These are phyloP conservation scores for Littorina saxatilis DNA, from an alignment of 1,140 invertebrate species.

Conservation along the genomic window DNA sequence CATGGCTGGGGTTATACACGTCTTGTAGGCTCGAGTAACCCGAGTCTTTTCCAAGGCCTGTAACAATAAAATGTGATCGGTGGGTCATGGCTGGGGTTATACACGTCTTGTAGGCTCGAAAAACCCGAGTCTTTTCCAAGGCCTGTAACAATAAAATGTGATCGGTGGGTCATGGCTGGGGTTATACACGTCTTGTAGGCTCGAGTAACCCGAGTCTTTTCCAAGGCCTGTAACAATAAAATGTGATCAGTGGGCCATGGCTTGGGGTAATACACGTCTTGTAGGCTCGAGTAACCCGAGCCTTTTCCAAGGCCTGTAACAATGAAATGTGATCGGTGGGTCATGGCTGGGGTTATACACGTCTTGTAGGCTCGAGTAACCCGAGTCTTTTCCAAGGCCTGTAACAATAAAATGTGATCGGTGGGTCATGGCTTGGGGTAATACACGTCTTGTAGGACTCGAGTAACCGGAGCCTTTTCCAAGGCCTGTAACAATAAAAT, in stretches of 20 bases:
- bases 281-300: constrained; percentile 94
- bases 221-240: constrained; percentile 87
- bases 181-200: constrained; percentile 95
- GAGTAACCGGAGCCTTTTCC: constrained; percentile 96
- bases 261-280: constrained; percentile 92
- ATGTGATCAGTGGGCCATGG: constrained; percentile 91
- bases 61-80: constrained; percentile 92
- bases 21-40: constrained; percentile 96
- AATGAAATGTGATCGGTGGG: constrained; percentile 96
- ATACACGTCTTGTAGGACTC: constrained; percentile 96
- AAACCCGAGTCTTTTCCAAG: constrained; percentile 94
- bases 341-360: constrained; percentile 89
- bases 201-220: constrained; percentile 94
- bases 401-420: constrained; percentile 89
- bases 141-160: constrained; percentile 90
- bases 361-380: constrained; percentile 95
- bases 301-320: constrained; percentile 90
- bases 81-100: constrained; percentile 85
- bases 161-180: constrained; percentile 88
- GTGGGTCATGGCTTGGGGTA: constrained; percentile 84
- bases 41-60: constrained; percentile 92
- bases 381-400: constrained; percentile 94
- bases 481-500: constrained; percentile 87
- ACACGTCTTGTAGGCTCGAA: constrained; percentile 95
- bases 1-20: constrained; percentile 89